These are phyloP conservation scores for Scaptodrosophila latifasciaeformis DNA, from an alignment of 2,888 invertebrate species.

Conservation along the genomic window DNA sequence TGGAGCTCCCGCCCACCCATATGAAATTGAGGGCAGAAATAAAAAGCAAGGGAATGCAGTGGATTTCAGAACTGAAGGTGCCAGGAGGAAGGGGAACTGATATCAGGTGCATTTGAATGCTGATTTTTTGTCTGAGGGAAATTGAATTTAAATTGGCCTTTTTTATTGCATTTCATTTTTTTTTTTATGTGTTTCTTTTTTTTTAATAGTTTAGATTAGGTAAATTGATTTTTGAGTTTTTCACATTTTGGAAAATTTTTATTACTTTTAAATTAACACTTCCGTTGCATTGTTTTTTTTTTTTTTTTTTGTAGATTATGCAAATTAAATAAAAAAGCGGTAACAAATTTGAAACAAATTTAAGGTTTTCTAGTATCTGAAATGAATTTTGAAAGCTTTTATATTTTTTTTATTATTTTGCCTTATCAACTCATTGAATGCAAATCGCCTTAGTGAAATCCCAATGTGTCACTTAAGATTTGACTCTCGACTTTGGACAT, in stretches of 20 bases:
- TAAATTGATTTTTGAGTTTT: not conserved
- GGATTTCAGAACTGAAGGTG: not conserved
- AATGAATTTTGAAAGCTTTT: not conserved
- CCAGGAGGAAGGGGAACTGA: too few relatives aligned
- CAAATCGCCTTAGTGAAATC: constrained; percentile 8
- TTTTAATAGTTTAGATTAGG: not conserved
- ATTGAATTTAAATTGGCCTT: not conserved
- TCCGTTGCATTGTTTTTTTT: not conserved
- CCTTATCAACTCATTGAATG: not conserved
- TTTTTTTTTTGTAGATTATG: not conserved
- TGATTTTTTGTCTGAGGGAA: not conserved
- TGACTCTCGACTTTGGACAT: not conserved
- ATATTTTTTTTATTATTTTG: not conserved
- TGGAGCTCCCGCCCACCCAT: not conserved
- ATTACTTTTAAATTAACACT: too few relatives aligned
- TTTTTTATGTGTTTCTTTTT: too few relatives aligned
- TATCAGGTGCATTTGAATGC: constrained; percentile 10
- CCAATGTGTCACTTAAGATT: constrained; percentile 9
- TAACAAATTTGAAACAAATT: not conserved
- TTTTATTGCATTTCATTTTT: too few relatives aligned
- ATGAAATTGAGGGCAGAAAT: not conserved
- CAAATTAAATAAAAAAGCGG: not conserved
- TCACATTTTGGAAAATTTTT: too few relatives aligned
- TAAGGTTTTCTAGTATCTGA: not conserved
- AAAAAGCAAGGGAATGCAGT: not conserved